Evolutionary conservation across 2,888 invertebrate genomes (phyloP), one percentile per base, ranked within the genome.

Genomic region (Acrobasis suavella): DNA sequence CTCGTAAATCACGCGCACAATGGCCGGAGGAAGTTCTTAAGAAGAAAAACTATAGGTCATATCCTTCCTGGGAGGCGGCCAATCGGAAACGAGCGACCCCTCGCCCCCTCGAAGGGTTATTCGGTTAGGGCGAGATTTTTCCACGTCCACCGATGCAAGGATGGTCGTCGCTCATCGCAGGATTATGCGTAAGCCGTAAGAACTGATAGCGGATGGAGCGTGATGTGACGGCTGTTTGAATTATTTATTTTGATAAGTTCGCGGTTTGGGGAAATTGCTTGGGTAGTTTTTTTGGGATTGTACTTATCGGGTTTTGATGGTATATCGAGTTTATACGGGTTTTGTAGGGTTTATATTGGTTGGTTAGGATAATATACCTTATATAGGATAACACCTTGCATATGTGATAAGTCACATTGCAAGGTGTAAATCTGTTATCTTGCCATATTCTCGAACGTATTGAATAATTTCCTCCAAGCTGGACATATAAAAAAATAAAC

Each of bases 11-110:
- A 91, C 88, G 88, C 86, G 83, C 82, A 92, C 91, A 92, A 91
- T 91, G 86, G 85, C 83, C 87, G 85, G 72, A 85, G 91, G 92
- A 91, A 91, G 91, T 91, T 89, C 92, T 91, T 91, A 91, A 91
- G 91, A 91, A 92, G 91, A 92, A 91, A 92, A 92, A 92, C 92
- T 92, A 92, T 91, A 92, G 92, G 91, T 91, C 91, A 91, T 90
- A 91, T 92, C 92, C 92, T 91, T 92, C 92, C 91, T 85, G 88
- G 84, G 85, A 79, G 83, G 77, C 85, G 86, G 87, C 91, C 91
- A 92, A 92, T 92, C 91, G 91, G 91, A 92, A 87, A 84, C 85
- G 77, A 73, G 81, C 70, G 72, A 51, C 69, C 69, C 70, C 77
- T 69, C 69, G 56, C 69, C 68, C 65, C 64, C 73, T 62, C 69